phyloP scores from a whole-genome alignment of 1,140 invertebrate genomes.

The Fopius arisanus region DNA sequence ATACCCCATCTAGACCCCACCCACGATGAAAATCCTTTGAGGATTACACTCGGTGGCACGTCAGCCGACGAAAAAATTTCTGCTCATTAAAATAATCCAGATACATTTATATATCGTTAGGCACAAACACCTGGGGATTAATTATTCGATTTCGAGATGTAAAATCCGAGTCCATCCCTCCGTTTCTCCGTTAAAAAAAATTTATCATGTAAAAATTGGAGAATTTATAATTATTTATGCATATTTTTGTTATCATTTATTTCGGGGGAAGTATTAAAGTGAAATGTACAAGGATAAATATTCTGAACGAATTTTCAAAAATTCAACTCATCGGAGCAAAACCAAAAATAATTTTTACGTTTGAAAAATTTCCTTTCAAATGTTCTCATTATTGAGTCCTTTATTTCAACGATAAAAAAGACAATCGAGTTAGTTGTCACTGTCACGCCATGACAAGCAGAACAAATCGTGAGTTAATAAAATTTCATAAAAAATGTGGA shows the following conservation, averaged over 20 bases:
- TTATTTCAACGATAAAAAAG: conserved; percentile 38
- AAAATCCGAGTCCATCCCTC: not conserved
- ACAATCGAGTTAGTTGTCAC: conserved; percentile 7
- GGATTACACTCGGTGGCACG: not conserved
- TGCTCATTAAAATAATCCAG: conserved; percentile 55
- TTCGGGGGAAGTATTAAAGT: too few species aligned
- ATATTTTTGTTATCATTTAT: too few species aligned
- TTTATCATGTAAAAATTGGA: too few species aligned
- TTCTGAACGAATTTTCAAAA: not conserved
- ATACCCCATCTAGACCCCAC: conserved; percentile 14
- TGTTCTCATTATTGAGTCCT: conserved; percentile 43
- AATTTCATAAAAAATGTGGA: not conserved
- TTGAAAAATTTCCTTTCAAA: conserved; percentile 3
- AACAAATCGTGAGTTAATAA: conserved; percentile 8
- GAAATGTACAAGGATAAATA: too few species aligned
- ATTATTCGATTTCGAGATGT: not conserved
- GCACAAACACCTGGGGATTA: conserved; percentile 50
- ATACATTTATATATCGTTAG: not conserved
- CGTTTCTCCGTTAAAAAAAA: too few species aligned
- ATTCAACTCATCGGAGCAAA: not conserved
- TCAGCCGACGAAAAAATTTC: not conserved
- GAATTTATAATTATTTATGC: too few species aligned
- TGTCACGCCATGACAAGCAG: conserved; percentile 13
- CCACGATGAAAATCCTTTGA: conserved; percentile 24
- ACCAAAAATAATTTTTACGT: not conserved